Evolutionary conservation across 2,113 vertebrate genomes (phyloP).

Genomic region (Centropristis striata): DNA sequence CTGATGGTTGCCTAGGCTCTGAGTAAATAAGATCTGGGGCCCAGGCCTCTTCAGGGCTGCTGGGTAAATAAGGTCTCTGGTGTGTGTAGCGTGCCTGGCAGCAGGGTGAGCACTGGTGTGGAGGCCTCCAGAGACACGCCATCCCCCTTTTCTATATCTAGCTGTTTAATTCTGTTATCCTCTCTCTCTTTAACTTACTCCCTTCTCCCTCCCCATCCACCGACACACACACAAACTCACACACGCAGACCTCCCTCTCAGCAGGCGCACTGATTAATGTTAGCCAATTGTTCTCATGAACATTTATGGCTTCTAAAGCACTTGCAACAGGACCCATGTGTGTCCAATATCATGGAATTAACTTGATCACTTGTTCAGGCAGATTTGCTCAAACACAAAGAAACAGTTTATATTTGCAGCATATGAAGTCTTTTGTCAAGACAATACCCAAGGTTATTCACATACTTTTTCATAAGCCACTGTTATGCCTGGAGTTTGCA

Average conservation of each 20-base stretch:
- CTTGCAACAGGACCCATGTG: constrained; percentile 56
- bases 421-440: constrained; percentile 33
- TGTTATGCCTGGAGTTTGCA: constrained; percentile 28
- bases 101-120: constrained; percentile 81
- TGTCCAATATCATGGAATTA: constrained; percentile 61
- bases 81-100: constrained; percentile 82
- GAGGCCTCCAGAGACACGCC: constrained; percentile 73
- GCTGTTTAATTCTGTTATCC: constrained; percentile 75
- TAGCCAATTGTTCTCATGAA: constrained; percentile 69
- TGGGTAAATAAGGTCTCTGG: constrained; percentile 87
- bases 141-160: constrained; percentile 72
- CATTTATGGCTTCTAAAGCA: constrained; percentile 66
- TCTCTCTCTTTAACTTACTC: constrained; percentile 64
- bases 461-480: constrained; percentile 1
- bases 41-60: constrained; percentile 77
- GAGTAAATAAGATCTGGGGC: constrained; percentile 85
- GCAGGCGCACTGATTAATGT: constrained; percentile 72
- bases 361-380: constrained; percentile 72
- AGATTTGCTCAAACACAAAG: constrained; percentile 64
- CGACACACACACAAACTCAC: constrained; percentile 23
- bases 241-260: constrained; percentile 57
- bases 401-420: constrained; percentile 49
- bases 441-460: constrained; percentile 10
- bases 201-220: constrained; percentile 15
- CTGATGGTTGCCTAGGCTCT: constrained; percentile 80